Percentiles rank a stretch among this genome's conserved stretches.
Conservation (phyloP, 2,888 invertebrate species). For the Entomobrya multifasciata region DNA sequence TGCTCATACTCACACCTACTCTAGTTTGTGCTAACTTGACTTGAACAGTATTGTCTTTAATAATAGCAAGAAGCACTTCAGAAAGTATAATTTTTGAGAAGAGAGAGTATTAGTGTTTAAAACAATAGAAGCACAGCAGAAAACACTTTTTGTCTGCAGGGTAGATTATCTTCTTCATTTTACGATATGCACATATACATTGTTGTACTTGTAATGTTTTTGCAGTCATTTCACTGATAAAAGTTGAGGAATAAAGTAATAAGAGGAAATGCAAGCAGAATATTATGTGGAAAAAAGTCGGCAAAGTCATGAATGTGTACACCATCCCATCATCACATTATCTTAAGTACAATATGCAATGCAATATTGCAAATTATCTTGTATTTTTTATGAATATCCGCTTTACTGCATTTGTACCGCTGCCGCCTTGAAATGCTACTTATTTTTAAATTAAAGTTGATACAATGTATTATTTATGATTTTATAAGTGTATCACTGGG, state of each 20-base stretch:
- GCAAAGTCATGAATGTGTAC: background rate
- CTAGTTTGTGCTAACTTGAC: conserved; percentile 7
- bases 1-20: background rate
- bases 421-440: background rate
- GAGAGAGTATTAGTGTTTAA: background rate
- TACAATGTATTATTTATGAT: background rate
- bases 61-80: background rate
- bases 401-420: background rate
- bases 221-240: conserved; percentile 25
- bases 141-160: conserved; percentile 3
- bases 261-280: conserved; percentile 13
- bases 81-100: conserved; percentile 11
- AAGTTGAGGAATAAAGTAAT: background rate
- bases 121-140: conserved; percentile 6
- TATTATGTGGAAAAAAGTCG: background rate
- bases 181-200: background rate
- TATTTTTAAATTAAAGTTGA: background rate
- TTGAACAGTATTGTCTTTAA: background rate
- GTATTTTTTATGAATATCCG: background rate
- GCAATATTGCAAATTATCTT: conserved; percentile 1
- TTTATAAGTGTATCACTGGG: background rate
- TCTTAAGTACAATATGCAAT: background rate
- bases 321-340: background rate
- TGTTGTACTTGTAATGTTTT: background rate
- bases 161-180: background rate